Conservation (phyloP, 2,113 vertebrate genomes). For the Anseranas semipalmata region DNA sequence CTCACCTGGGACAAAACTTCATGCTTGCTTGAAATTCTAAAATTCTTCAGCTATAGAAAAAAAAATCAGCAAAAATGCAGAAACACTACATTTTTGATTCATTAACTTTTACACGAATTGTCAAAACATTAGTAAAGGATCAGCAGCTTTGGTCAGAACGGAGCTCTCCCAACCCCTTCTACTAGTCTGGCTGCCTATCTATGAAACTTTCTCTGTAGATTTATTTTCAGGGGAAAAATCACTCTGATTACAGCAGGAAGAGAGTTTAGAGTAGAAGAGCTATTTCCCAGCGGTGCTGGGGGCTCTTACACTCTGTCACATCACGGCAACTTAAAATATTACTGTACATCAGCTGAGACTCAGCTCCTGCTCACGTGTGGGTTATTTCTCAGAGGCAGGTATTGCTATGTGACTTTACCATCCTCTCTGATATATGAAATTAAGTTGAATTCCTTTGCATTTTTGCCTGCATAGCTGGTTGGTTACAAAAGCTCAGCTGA, state of each 20-base stretch:
- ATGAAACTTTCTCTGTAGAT: neutral
- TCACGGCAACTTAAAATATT: constrained; percentile 13
- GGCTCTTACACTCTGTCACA: constrained; percentile 9
- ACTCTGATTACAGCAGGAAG: neutral
- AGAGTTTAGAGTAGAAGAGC: neutral
- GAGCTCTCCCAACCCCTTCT: neutral
- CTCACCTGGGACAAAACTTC: neutral
- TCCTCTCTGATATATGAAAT: neutral
- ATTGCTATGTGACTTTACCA: neutral
- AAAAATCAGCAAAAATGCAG: neutral
- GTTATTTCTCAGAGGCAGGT: neutral
- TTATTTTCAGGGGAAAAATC: neutral
- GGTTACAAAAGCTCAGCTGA: constrained; percentile 1
- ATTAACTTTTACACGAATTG: neutral
- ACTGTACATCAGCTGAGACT: neutral
- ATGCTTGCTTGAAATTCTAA: neutral
- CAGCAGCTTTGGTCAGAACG: rapidly evolving
- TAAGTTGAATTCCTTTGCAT: neutral
- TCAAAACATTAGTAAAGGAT: neutral
- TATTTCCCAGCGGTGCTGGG: neutral
- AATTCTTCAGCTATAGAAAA: neutral
- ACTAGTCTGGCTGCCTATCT: neutral
- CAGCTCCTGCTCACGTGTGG: neutral
- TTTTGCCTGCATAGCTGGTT: neutral
- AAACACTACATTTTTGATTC: neutral